A percentile compares a stretch with the other conserved stretches of the same genome.
Evolutionary conservation across 2,113 vertebrate species (phyloP).

Genomic region (Dascyllus trimaculatus): DNA sequence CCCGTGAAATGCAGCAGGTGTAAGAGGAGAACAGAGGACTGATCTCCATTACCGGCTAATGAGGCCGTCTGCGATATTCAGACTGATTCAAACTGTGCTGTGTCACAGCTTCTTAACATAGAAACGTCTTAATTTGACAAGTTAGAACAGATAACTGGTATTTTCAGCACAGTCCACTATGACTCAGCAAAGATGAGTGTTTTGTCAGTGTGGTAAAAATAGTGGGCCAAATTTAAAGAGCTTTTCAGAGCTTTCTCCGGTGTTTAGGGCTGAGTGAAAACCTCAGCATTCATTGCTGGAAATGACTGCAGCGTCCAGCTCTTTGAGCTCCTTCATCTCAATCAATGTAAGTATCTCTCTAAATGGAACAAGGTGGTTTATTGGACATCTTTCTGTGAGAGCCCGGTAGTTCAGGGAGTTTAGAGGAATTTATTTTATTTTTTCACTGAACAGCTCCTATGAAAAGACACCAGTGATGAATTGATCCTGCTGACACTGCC

Average conservation of each 20-base stretch:
- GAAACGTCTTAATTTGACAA: constrained; percentile 37
- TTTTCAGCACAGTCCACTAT: not conserved
- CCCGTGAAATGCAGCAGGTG: constrained; percentile 53
- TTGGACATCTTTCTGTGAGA: not conserved
- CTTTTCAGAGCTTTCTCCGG: not conserved
- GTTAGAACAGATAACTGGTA: not conserved
- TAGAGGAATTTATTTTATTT: too few species aligned
- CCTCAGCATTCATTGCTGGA: not conserved
- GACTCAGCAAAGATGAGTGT: constrained; percentile 12
- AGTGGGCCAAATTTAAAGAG: not conserved
- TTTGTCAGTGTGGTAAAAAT: not conserved
- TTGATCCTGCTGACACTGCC: not conserved
- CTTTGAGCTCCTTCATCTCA: too few species aligned
- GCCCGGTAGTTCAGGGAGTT: not conserved
- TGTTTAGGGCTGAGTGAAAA: not conserved
- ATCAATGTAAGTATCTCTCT: not conserved
- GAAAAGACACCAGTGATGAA: not conserved
- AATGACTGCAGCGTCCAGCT: not conserved
- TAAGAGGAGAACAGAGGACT: constrained; percentile 22
- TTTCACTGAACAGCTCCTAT: not conserved
- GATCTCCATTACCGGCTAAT: constrained; percentile 32
- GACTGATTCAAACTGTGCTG: constrained; percentile 27
- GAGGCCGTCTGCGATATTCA: constrained; percentile 25
- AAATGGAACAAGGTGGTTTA: not conserved
- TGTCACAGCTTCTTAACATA: constrained; percentile 14